phyloP scores from a whole-genome alignment of 2,113 vertebrate species.

The Euleptes europaea region DNA sequence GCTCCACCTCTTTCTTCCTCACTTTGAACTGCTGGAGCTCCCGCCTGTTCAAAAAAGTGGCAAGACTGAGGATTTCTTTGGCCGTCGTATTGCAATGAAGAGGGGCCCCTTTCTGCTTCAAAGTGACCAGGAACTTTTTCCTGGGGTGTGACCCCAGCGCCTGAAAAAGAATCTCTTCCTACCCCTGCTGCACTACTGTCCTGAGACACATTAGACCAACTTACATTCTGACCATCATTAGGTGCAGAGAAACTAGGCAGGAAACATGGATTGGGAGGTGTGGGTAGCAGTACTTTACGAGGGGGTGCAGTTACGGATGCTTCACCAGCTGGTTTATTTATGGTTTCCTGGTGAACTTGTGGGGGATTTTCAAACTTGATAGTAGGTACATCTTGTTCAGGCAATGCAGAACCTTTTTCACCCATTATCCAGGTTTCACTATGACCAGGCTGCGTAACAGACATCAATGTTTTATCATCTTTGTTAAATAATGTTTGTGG shows the following conservation, averaged over 20 bases:
- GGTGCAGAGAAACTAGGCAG: slow-evolving; percentile 64
- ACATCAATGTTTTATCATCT: slow-evolving; percentile 51
- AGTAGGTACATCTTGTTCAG: slow-evolving; percentile 54
- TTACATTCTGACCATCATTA: slow-evolving; percentile 61
- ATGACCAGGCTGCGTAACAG: slow-evolving; percentile 35
- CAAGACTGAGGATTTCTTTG: slow-evolving; percentile 58
- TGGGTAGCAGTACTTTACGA: slow-evolving; percentile 79
- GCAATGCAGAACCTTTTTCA: slow-evolving; percentile 8
- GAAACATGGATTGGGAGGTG: slow-evolving; percentile 74
- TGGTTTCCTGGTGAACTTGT: slow-evolving; percentile 44
- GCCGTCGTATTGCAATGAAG: slow-evolving; percentile 60
- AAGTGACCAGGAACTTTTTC: slow-evolving; percentile 60
- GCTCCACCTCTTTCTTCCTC: slow-evolving; percentile 65
- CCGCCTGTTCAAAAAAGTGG: slow-evolving; percentile 62
- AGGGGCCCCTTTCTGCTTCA: slow-evolving; percentile 55
- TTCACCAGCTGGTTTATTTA: slow-evolving; percentile 53
- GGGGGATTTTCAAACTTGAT: slow-evolving; percentile 45
- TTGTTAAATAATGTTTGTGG: slow-evolving; percentile 37
- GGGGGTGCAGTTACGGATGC: slow-evolving; percentile 65
- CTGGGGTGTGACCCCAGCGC: slow-evolving; percentile 59
- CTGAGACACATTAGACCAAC: slow-evolving; percentile 59
- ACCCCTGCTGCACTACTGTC: slow-evolving; percentile 29
- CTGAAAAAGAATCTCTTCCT: slow-evolving; percentile 63
- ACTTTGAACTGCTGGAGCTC: slow-evolving; percentile 12
- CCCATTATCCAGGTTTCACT: slow-evolving; percentile 58